A percentile compares a stretch with the other conserved stretches of the same genome.
phyloP scores from a whole-genome alignment of 2,113 vertebrate genomes.

The Pachyramphus minor region DNA sequence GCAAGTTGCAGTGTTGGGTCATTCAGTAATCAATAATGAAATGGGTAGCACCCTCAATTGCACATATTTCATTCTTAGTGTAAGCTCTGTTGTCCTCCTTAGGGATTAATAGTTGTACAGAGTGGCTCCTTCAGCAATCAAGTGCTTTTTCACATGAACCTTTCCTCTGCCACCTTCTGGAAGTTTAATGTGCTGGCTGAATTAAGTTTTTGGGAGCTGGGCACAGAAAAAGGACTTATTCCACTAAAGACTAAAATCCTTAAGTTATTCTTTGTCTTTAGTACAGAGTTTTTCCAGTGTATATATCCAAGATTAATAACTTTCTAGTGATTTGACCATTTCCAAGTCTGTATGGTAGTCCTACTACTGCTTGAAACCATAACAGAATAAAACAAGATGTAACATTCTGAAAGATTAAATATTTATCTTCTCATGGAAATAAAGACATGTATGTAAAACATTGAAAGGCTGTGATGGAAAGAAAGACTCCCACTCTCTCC shows the following conservation, averaged over 20 bases:
- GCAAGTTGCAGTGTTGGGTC: conserved; percentile 56
- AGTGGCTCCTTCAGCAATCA: conserved; percentile 45
- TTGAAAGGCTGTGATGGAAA: background rate
- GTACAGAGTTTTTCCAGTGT: conserved; percentile 74
- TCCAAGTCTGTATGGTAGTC: background rate
- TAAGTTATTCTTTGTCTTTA: conserved; percentile 77
- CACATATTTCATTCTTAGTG: conserved; percentile 56
- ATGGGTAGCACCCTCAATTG: conserved; percentile 33
- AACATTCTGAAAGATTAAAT: background rate
- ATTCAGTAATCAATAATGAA: conserved; percentile 78
- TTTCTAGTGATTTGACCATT: conserved; percentile 70
- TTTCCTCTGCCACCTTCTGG: conserved; percentile 56
- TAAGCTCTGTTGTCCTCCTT: conserved; percentile 35
- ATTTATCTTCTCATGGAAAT: background rate
- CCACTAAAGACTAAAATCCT: conserved; percentile 68
- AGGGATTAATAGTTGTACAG: conserved; percentile 52
- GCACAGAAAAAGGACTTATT: conserved; percentile 73
- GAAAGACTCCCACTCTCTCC: background rate
- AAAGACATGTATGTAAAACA: background rate
- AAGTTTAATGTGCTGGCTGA: conserved; percentile 36
- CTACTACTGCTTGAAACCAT: background rate
- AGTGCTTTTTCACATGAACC: conserved; percentile 41
- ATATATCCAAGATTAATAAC: conserved; percentile 63
- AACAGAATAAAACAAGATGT: background rate
- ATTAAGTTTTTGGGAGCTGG: conserved; percentile 43